These are phyloP conservation scores for Cardiocondyla obscurior DNA, from an alignment of 1,140 invertebrate genomes.

Conservation along the genomic window DNA sequence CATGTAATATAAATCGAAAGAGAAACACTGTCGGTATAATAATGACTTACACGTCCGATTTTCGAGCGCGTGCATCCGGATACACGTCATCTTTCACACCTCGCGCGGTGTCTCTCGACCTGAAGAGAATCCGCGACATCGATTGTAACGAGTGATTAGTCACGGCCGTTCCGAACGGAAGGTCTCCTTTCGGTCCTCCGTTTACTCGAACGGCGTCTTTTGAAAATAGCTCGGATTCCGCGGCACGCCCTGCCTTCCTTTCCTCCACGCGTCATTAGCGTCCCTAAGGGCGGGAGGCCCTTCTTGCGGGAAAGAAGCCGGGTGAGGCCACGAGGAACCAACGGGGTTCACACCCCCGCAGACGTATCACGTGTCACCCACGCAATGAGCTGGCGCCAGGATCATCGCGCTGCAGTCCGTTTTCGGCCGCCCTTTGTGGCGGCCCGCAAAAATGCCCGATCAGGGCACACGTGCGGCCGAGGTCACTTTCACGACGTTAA, in stretches of 20 bases:
- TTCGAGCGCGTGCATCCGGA: neutral
- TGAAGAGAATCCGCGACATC: neutral
- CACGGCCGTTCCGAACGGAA: constrained; percentile 21
- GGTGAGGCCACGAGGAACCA: constrained; percentile 21
- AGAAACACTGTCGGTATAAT: no score
- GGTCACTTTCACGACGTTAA: constrained; percentile 23
- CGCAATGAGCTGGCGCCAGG: constrained; percentile 80
- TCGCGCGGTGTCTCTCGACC: neutral
- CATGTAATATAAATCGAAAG: no score
- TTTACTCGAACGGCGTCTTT: constrained; percentile 65
- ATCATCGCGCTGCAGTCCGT: constrained; percentile 72
- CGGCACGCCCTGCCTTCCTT: constrained; percentile 68
- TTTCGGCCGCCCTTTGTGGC: constrained; percentile 67
- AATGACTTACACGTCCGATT: no score
- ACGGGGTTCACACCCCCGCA: constrained; percentile 79
- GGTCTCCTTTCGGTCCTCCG: neutral
- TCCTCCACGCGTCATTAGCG: constrained; percentile 79
- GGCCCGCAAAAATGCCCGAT: constrained; percentile 69
- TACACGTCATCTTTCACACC: neutral
- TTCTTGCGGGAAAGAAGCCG: neutral
- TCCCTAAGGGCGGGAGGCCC: constrained; percentile 39
- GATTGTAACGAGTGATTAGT: constrained; percentile 39
- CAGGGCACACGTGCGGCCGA: constrained; percentile 45
- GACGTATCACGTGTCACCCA: constrained; percentile 82
- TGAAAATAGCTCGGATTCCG: constrained; percentile 79